These are phyloP conservation scores for Prorops nasuta DNA, from an alignment of 1,140 invertebrate species.

Conservation along the genomic window DNA sequence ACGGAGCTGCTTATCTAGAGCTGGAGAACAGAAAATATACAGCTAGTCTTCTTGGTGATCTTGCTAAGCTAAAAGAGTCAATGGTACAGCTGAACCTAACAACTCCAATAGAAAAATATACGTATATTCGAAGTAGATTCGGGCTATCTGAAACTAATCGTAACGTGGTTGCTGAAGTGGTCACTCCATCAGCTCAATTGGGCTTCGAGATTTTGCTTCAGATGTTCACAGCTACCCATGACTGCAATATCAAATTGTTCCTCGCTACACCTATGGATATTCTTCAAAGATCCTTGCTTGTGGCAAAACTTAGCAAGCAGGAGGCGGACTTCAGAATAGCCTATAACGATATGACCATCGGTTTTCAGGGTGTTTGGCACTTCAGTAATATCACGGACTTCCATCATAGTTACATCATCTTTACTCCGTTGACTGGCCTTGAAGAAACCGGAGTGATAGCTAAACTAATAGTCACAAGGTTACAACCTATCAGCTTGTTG, in stretches of 20 bases:
- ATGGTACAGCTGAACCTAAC: slow-evolving; percentile 66
- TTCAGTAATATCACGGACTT: slow-evolving; percentile 69
- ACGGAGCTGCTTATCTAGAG: slow-evolving; percentile 66
- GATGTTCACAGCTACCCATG: slow-evolving; percentile 59
- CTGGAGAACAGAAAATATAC: slow-evolving; percentile 68
- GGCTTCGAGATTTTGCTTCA: slow-evolving; percentile 63
- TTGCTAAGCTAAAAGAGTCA: slow-evolving; percentile 44
- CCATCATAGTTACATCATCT: slow-evolving; percentile 74
- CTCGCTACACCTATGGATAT: slow-evolving; percentile 71
- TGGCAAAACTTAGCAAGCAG: slow-evolving; percentile 61
- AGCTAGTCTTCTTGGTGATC: slow-evolving; percentile 47
- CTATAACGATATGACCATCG: slow-evolving; percentile 72
- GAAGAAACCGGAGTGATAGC: slow-evolving; percentile 72
- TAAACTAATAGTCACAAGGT: slow-evolving; percentile 61
- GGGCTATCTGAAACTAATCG: slow-evolving; percentile 68
- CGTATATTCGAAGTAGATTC: slow-evolving; percentile 65
- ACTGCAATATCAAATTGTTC: slow-evolving; percentile 72
- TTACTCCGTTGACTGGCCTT: slow-evolving; percentile 71
- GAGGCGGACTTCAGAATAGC: slow-evolving; percentile 70
- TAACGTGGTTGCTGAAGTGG: slow-evolving; percentile 70
- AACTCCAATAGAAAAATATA: slow-evolving; percentile 67
- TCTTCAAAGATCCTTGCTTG: slow-evolving; percentile 63
- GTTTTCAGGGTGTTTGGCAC: slow-evolving; percentile 74
- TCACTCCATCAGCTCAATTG: slow-evolving; percentile 63
- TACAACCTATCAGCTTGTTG: slow-evolving; percentile 40